phyloP scores from a whole-genome alignment of 2,888 invertebrate species.

The Sarcophaga caerulescens region DNA sequence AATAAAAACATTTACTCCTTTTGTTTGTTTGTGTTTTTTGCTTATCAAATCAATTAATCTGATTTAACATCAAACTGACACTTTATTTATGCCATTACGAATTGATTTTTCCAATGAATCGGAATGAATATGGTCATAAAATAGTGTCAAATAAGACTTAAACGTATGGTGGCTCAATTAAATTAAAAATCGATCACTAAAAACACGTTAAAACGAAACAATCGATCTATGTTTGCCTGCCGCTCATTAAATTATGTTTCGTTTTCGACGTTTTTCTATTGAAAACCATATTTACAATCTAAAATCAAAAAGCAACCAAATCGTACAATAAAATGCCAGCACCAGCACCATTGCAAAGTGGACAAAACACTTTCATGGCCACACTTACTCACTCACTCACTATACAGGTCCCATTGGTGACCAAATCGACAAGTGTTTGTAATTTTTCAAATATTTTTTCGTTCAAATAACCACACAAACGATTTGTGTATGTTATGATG shows the following conservation, averaged over 20 bases:
- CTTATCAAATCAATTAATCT: slow-evolving; percentile 13
- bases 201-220: slow-evolving; percentile 3
- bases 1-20: neutral
- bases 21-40: neutral
- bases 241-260: slow-evolving; percentile 1
- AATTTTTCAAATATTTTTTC: neutral
- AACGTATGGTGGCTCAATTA: slow-evolving; percentile 46
- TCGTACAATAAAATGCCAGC: neutral
- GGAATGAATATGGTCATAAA: slow-evolving; percentile 5
- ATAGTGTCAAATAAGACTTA: slow-evolving; percentile 30
- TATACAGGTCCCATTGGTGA: no score
- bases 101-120: slow-evolving; percentile 2
- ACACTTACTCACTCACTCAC: neutral
- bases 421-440: neutral
- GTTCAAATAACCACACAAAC: neutral
- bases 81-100: slow-evolving; percentile 3
- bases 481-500: neutral
- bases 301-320: neutral
- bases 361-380: neutral
- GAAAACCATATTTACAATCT: slow-evolving; percentile 44
- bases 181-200: slow-evolving; percentile 6
- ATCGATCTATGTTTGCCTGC: neutral
- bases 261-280: slow-evolving; percentile 5
- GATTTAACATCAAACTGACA: slow-evolving; percentile 23
- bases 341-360: neutral